Conservation (phyloP, 2,113 vertebrate species). For the Platichthys stellatus region DNA sequence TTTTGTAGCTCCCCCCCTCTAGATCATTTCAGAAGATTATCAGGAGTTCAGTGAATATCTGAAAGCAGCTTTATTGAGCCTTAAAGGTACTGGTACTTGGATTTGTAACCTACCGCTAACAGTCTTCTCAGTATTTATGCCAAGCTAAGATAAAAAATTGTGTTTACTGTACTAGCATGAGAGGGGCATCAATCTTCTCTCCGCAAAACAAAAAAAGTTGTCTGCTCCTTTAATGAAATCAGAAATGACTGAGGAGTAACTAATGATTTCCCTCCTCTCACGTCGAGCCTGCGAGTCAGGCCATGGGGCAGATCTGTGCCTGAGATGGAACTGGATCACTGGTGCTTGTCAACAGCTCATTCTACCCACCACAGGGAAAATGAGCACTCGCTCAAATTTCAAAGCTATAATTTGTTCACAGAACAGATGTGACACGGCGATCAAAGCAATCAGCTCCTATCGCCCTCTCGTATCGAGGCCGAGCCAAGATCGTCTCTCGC, state of each 20-base stretch:
- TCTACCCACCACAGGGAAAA: constrained; percentile 80
- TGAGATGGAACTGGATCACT: constrained; percentile 28
- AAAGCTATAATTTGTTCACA: constrained; percentile 78
- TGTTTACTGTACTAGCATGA: neutral
- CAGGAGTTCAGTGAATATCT: no score
- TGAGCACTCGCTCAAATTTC: constrained; percentile 60
- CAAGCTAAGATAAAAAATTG: neutral
- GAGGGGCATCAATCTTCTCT: neutral
- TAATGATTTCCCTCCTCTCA: constrained; percentile 32
- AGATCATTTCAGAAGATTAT: no score
- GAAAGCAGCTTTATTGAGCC: no score
- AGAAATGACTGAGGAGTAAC: constrained; percentile 1
- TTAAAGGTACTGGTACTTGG: no score
- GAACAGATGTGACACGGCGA: constrained; percentile 79
- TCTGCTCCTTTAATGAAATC: neutral
- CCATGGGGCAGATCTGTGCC: constrained; percentile 34
- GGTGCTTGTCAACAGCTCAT: constrained; percentile 60
- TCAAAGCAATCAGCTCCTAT: constrained; percentile 61
- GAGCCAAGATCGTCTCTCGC: constrained; percentile 49
- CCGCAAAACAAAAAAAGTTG: no score
- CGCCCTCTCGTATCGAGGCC: constrained; percentile 36
- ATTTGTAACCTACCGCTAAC: no score
- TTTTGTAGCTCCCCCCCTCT: no score
- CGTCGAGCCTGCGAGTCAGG: constrained; percentile 25
- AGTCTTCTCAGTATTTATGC: no score